Base-by-base conservation (phyloP, 1,140 invertebrate genomes). In the Drosophila melanogaster region DNA sequence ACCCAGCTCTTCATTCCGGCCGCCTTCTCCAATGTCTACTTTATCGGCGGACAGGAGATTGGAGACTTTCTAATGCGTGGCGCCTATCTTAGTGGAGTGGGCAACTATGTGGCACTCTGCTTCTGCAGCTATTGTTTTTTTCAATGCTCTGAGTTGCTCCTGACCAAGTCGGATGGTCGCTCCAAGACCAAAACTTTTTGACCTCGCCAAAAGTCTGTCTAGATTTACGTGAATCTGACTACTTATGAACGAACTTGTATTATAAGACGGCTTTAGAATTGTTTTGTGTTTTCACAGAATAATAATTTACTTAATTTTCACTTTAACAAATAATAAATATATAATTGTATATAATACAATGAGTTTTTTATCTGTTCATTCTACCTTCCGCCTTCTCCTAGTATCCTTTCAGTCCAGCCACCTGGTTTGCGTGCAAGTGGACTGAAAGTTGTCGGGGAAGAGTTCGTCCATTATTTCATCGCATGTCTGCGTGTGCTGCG, bases 11-110 rank as follows among this genome's bases (percentile, higher is more conserved):
- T 97, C 67, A 94, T 95, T 12, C 92, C 97, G 62, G 97, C 96
- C 11, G 95, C 95, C 6, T 93, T 97, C 75, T 97, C 96, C 3
- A 97, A 97, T 93, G 96, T 97, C 86, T 97, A 96, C 92, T 97
- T 98, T 84, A 96, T 98, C 92, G 95, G 94, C 70, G 96, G 96
- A 1, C 93, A 92, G 66, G 94, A 95, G 51, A 93, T 97, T 66
- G 96, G 96, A 12, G 93, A 95, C 90, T 93, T 94, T 49, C 95
- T 94, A 78, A 89, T 95, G 46, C 76, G 91, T 0, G 93, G 94
- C 77, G 77, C 95, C 65, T 90, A 93, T 69, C 47, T 81, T 0
- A 71, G 93, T 92, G 91, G 90, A 4, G 49, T 90, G 10, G 75
- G 75, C 11, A 91, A 91, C 57, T 92, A 92, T 44, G 26, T 92